Evolutionary conservation across 2,888 invertebrate genomes (phyloP), one percentile per base, ranked within the genome.

Genomic region (Oscheius sp.): DNA sequence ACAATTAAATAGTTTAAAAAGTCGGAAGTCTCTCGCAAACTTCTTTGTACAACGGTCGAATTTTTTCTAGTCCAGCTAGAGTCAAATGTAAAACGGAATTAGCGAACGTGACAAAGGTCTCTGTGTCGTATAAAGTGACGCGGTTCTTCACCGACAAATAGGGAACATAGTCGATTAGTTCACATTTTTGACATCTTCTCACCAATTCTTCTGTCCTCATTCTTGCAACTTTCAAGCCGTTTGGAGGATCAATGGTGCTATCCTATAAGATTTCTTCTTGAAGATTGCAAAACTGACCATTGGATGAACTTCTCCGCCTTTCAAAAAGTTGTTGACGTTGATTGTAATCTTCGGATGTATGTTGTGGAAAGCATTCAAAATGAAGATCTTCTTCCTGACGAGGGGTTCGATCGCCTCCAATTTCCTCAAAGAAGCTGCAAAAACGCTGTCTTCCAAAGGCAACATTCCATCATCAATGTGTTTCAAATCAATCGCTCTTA

Each of bases 391-490:
- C 42, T 58, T 39, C 10, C 23, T 15, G 2, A 58, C 58, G 3
- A 23, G 12, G 8, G 2, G 10, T 25, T 58, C 39, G 1, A 58
- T 12, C 8, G 17, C 42, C 4, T 25, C 20, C 8, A 58, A 23
- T 39, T 39, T 37, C 3, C 39, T 20, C 2, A 39, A 42, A 4
- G 58, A 37, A 5, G 58, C 5, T 12, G 39, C 58, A 25, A 58
- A 58, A 4, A 58, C 58, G 27, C 58, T 39, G 58, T 58, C 58
- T 25, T 58, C 58, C 3, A 58, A 29, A 12, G 58, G 58, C 10
- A 58, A 27, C 58, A 58, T 58, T 23, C 58, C 58, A 27, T 58
- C 58, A 27, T 58, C 58, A 12, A 58, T 27, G 58, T 58, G 42
- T 12, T 39, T 37, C 27, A 58, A 8, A 5, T 58, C 58, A 3